Evolutionary conservation across 2,888 invertebrate species (phyloP).

Genomic region (Tipula vernalis): DNA sequence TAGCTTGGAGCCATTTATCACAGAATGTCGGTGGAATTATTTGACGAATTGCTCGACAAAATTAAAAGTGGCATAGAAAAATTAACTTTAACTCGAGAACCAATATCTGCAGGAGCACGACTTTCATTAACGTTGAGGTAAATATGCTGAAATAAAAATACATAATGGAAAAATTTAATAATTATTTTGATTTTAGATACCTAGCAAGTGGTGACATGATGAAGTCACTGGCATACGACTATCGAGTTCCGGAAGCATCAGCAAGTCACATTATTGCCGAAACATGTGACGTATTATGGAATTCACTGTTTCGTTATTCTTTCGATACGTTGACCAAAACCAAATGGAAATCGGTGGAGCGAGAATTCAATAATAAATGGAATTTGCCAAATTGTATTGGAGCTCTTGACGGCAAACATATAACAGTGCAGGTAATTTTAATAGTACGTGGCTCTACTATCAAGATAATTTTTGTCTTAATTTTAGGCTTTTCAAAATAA

Average conservation of each 20-base stretch:
- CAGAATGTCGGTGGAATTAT: no score
- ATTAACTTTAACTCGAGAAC: no score
- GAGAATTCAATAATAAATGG: no score
- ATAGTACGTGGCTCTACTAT: not conserved
- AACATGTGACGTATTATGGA: not conserved
- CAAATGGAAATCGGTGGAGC: not conserved
- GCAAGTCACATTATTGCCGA: not conserved
- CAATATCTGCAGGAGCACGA: no score
- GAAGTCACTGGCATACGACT: not conserved
- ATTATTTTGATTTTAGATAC: not conserved
- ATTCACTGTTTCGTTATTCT: not conserved
- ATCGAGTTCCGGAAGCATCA: not conserved
- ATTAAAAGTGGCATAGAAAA: not conserved
- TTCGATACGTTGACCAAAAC: not conserved
- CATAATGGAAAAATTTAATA: no score
- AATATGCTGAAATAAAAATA: no score
- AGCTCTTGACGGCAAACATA: no score
- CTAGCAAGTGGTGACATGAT: not conserved
- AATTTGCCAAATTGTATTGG: no score
- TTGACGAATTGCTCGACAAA: not conserved
- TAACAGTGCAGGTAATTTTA: no score
- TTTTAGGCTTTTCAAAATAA: conserved; percentile 6
- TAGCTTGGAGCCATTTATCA: no score
- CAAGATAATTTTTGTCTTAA: not conserved
- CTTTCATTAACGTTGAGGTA: no score